Evolutionary conservation across 2,888 invertebrate genomes (phyloP).

Genomic region (Iphiclides podalirius): DNA sequence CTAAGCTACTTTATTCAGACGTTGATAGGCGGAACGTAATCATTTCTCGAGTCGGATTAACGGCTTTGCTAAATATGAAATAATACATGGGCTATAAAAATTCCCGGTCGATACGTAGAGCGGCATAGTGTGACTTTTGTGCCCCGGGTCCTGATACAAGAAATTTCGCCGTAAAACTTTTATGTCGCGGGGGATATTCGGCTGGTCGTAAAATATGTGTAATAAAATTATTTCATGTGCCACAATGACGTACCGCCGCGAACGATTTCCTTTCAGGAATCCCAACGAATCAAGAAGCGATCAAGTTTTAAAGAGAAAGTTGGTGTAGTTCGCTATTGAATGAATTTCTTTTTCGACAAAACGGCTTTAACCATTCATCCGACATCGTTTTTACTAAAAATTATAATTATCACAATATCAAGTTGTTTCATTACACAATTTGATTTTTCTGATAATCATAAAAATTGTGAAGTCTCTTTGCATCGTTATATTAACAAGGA

Average conservation of each 20-base stretch:
- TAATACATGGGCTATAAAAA: conserved; percentile 20
- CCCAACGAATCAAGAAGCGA: conserved; percentile 6
- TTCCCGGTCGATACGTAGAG: neutral
- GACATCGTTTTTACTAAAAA: too few species aligned
- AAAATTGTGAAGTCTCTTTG: too few species aligned
- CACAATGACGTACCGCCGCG: conserved; percentile 31
- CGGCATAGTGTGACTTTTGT: conserved; percentile 1
- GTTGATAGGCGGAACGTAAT: conserved; percentile 14
- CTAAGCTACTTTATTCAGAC: conserved; percentile 10
- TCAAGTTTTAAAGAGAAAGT: neutral
- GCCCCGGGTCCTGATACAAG: conserved; percentile 7
- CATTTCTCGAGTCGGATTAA: conserved; percentile 17
- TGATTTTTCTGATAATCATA: too few species aligned
- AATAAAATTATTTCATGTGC: conserved; percentile 57
- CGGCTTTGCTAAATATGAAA: conserved; percentile 22
- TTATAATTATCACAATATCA: too few species aligned
- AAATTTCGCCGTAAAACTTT: conserved; percentile 44
- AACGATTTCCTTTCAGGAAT: conserved; percentile 20
- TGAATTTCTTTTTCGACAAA: neutral
- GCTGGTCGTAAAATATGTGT: conserved; percentile 42
- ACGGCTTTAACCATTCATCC: neutral
- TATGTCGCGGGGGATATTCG: conserved; percentile 15
- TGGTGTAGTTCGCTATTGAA: neutral
- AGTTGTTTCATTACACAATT: too few species aligned
- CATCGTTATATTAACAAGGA: too few species aligned